Evolutionary conservation across 1,140 invertebrate species (phyloP), one percentile per base, ranked within the genome.

Genomic region (Zaprionus lachaisei): DNA sequence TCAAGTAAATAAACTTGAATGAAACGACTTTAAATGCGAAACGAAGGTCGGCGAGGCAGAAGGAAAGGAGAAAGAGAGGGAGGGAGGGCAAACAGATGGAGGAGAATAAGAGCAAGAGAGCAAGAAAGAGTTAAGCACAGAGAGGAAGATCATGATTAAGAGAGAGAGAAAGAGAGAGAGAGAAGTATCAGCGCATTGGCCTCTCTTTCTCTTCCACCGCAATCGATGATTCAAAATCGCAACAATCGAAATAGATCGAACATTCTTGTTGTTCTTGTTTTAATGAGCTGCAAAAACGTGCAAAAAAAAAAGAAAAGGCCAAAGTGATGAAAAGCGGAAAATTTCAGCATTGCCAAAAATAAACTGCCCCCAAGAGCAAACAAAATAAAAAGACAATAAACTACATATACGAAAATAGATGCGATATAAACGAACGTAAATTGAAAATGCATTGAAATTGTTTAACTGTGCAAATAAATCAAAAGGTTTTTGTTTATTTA

Each of bases 1-100:
- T 83, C 71, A 89, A 89, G 84, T 81, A 83, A 87, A 89, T 83
- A 89, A 81, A 83, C 78, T 83, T 83, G 67, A 74, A 74, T 75
- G 74, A 78, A 69, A 71, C 2, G n/a, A 17, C 69, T 73, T 64
- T 65, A 44, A 60, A 73, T 72, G 68, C 69, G 61, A 70, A 86
- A 86, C 67, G 80, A 86, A 83, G 84, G 84, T 75, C 83, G 26
- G 4, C 4, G 5, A 38, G 11, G 14, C 9, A 49, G 7, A 17
- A 3, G 1, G 44, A 49, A 11, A 14, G 9, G 9, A 20, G 44
- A 47, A 9, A 49, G 17, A 9, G 17, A 47, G n/a, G 6, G 15
- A 20, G 44, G n/a, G 7, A 2, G 17, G n/a, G 6, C 2, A 4
- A 47, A 20, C 6, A 7, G 15, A n/a, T 0, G 4, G 5, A 24